Evolutionary conservation across 2,113 vertebrate genomes (phyloP).

Genomic region (Odontesthes bonariensis): DNA sequence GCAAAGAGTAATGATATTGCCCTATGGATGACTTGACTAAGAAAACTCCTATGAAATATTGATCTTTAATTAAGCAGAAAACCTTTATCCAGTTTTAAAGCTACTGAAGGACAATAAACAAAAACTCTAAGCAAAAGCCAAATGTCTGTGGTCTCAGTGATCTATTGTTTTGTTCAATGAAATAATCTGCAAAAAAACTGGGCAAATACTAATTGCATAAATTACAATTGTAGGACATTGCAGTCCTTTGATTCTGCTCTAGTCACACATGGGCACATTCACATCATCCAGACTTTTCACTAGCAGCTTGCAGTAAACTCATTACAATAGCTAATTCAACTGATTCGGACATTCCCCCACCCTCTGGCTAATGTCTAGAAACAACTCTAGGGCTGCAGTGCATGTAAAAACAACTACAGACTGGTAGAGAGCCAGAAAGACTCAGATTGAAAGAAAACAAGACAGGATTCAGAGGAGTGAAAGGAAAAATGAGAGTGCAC

Average conservation of each 20-base stretch:
- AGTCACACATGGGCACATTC: background rate
- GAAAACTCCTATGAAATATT: background rate
- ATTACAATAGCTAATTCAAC: background rate
- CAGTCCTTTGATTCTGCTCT: background rate
- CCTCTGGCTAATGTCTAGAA: background rate
- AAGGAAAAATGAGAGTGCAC: slow-evolving; percentile 55
- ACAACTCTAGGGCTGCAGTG: background rate
- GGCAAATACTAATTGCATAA: background rate
- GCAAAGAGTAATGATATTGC: background rate
- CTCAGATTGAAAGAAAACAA: slow-evolving; percentile 31
- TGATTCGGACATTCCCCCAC: background rate
- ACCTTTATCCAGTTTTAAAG: background rate
- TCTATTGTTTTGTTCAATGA: background rate
- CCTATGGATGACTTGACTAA: background rate
- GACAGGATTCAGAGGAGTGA: slow-evolving; percentile 28
- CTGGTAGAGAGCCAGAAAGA: slow-evolving; percentile 18
- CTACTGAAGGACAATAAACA: background rate
- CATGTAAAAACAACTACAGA: slow-evolving; percentile 13
- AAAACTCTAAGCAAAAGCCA: slow-evolving; percentile 7
- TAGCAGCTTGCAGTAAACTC: background rate
- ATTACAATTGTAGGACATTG: background rate
- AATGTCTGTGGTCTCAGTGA: background rate
- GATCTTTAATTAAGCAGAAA: background rate
- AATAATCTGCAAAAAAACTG: background rate
- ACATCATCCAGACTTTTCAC: background rate